Conservation (phyloP, 2,888 invertebrate species). For the Drosophila cyrtoloma region DNA sequence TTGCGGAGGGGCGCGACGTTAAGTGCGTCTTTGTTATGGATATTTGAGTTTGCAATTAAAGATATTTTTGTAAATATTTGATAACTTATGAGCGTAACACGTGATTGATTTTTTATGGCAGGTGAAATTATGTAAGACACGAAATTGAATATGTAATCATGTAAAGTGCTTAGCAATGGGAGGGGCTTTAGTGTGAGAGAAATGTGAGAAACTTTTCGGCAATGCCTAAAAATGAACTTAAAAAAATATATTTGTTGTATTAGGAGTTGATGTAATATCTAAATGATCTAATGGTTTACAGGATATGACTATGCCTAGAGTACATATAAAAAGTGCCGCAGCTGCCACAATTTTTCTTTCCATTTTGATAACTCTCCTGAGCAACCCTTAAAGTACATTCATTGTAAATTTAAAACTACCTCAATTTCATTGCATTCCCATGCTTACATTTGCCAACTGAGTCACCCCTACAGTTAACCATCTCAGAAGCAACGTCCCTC, state of each 20-base stretch:
- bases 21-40: conserved; percentile 19
- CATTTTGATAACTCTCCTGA: neutral
- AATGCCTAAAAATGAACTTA: neutral
- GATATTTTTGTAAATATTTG: conserved; percentile 21
- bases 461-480: conserved; percentile 16
- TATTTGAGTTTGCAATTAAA: conserved; percentile 26
- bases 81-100: conserved; percentile 6
- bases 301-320: neutral
- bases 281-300: neutral
- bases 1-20: conserved; percentile 15
- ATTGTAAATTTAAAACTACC: neutral
- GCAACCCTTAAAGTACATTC: conserved; percentile 6
- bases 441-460: conserved; percentile 9
- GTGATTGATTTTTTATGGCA: conserved; percentile 22
- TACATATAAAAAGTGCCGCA: neutral
- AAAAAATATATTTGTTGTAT: neutral
- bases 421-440: conserved; percentile 11
- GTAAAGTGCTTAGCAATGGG: conserved; percentile 1
- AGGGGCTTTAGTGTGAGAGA: neutral
- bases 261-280: neutral
- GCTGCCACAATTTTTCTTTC: neutral
- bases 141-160: conserved; percentile 13
- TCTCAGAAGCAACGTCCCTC: neutral
- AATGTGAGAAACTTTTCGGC: neutral
- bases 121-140: conserved; percentile 34